These are phyloP conservation scores for Bolborhynchus lineola DNA, from an alignment of 2,113 vertebrate species.

Conservation along the genomic window DNA sequence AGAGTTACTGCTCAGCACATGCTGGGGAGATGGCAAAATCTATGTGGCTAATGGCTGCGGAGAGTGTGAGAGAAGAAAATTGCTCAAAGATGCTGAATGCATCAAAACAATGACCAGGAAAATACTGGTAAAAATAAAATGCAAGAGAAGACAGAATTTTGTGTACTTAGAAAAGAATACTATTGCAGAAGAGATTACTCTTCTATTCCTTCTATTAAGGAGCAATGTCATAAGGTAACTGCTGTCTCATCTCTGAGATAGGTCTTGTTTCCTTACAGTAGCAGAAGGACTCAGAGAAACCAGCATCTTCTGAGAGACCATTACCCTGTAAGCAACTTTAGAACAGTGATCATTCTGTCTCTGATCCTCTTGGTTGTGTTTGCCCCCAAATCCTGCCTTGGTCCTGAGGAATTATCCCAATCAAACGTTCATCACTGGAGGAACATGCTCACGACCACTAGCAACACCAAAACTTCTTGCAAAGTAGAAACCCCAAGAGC, in stretches of 20 bases:
- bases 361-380: not conserved
- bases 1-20: not conserved
- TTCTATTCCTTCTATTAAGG: not conserved
- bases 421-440: fast-evolving
- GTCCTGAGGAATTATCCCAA: not conserved
- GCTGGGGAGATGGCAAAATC: not conserved
- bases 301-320: not conserved
- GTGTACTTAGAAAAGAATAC: not conserved
- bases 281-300: not conserved
- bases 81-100: not conserved
- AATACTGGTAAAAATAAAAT: not conserved
- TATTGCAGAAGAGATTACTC: not conserved
- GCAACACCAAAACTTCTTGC: not conserved
- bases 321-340: not conserved
- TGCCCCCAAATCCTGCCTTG: not conserved
- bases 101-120: not conserved
- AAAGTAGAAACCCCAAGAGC: not conserved
- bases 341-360: not conserved
- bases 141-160: not conserved
- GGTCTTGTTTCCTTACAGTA: not conserved
- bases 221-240: not conserved
- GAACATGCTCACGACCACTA: not conserved
- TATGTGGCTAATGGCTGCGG: not conserved
- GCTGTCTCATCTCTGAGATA: not conserved
- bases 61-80: not conserved